These are phyloP conservation scores for Torymus texanus DNA, from an alignment of 2,888 invertebrate species.

Conservation along the genomic window DNA sequence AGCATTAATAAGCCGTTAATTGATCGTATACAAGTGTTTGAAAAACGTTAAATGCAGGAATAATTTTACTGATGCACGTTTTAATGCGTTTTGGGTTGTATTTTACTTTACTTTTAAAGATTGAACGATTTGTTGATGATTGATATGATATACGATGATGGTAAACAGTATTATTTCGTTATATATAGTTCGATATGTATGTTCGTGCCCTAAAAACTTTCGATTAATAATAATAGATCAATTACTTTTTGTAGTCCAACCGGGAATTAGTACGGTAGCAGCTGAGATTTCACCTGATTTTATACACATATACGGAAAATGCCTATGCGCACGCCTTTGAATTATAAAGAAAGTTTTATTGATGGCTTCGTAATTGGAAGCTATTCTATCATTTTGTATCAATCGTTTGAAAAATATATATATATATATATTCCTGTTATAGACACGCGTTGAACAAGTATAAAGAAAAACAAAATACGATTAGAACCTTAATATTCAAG, in stretches of 20 bases:
- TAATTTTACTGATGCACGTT: no score
- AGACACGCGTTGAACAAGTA: no score
- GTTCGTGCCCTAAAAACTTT: constrained; percentile 43
- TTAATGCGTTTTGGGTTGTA: no score
- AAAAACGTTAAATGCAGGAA: no score
- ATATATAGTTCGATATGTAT: constrained; percentile 9
- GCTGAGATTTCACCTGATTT: constrained; percentile 45
- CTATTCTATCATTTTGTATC: no score
- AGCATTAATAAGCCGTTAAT: no score
- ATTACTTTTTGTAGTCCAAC: constrained; percentile 28
- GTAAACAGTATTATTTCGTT: constrained; percentile 8
- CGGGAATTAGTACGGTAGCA: not conserved
- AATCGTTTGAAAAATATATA: no score
- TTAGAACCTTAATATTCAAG: no score
- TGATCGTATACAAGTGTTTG: no score
- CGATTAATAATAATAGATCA: constrained; percentile 45
- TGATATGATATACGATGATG: constrained; percentile 9
- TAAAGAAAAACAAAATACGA: no score
- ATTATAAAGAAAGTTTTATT: constrained; percentile 49
- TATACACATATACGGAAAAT: constrained; percentile 19
- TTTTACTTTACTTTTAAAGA: not conserved
- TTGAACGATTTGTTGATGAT: constrained; percentile 22
- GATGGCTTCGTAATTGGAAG: no score
- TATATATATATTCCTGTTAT: no score
- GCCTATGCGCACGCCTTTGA: constrained; percentile 6